Conservation (phyloP, 2,888 invertebrate genomes). For the Camptogramma bilineatum region DNA sequence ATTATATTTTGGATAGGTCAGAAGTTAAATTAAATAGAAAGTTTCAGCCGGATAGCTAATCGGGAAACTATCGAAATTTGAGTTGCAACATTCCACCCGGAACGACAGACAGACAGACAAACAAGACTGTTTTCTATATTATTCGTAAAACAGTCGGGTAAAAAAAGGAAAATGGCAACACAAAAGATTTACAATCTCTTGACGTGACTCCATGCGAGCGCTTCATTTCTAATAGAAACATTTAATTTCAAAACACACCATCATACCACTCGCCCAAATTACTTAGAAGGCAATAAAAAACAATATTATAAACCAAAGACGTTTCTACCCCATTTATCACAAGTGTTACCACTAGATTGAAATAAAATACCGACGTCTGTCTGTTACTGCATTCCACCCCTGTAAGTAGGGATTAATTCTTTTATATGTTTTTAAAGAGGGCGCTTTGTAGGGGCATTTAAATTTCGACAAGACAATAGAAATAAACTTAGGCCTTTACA, state of each 20-base stretch:
- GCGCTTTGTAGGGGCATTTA: conserved; percentile 14
- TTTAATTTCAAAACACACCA: neutral
- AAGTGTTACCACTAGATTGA: conserved; percentile 67
- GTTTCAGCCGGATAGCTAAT: too few species aligned
- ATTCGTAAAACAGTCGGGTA: too few species aligned
- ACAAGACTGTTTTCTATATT: too few species aligned
- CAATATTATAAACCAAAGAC: conserved; percentile 40
- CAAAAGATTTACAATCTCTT: too few species aligned
- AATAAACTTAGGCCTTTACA: neutral
- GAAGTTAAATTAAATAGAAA: too few species aligned
- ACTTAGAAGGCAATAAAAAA: conserved; percentile 38
- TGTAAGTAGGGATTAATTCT: conserved; percentile 39
- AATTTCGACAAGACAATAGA: conserved; percentile 5
- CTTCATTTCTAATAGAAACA: too few species aligned
- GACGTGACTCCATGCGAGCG: too few species aligned
- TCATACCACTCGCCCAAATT: neutral
- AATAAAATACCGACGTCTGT: conserved; percentile 57
- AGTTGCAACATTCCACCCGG: too few species aligned
- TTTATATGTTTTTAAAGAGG: conserved; percentile 40
- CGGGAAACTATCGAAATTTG: too few species aligned
- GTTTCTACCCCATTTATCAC: conserved; percentile 59
- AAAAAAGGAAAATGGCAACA: too few species aligned
- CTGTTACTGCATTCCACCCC: conserved; percentile 40
- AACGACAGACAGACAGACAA: too few species aligned
- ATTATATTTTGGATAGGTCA: too few species aligned